Evolutionary conservation across 2,888 invertebrate genomes (phyloP).

Genomic region (Platerodrilus igneus): DNA sequence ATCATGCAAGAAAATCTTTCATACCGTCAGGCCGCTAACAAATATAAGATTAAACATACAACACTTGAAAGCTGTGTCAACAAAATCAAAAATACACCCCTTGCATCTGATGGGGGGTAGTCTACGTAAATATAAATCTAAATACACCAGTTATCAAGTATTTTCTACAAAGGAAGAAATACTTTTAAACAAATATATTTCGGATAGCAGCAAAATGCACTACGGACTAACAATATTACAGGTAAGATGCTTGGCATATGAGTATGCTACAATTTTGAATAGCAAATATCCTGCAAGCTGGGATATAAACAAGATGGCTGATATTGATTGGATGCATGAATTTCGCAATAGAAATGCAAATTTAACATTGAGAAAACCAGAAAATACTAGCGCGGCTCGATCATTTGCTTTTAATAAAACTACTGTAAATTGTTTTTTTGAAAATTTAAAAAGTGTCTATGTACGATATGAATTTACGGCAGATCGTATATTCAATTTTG

Average conservation of each 20-base stretch:
- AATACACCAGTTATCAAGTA: conserved; percentile 21
- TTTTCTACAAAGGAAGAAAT: conserved; percentile 22
- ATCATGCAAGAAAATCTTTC: too few relatives aligned
- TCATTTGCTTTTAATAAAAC: conserved; percentile 31
- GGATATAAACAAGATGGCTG: conserved; percentile 24
- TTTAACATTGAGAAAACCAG: conserved; percentile 29
- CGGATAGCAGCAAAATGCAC: conserved; percentile 21
- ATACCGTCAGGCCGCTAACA: too few relatives aligned
- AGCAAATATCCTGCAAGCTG: conserved; percentile 19
- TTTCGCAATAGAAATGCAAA: conserved; percentile 24
- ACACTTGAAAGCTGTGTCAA: conserved; percentile 22
- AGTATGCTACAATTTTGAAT: conserved; percentile 25
- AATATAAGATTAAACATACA: conserved; percentile 24
- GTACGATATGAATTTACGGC: conserved; percentile 17
- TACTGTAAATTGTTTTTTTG: conserved; percentile 28
- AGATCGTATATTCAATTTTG: conserved; percentile 28
- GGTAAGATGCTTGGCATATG: conserved; percentile 25
- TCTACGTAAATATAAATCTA: conserved; percentile 14
- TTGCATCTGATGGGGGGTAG: conserved; percentile 1
- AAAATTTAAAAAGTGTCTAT: conserved; percentile 22
- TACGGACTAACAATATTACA: conserved; percentile 24
- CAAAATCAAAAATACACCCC: conserved; percentile 13
- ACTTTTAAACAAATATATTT: conserved; percentile 21
- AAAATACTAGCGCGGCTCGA: conserved; percentile 31
- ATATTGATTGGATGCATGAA: conserved; percentile 26